Evolutionary conservation across 2,797 vertebrate genomes (phyloP), one percentile per base, ranked within the genome.

Genomic region (Parotocinclus haroldoi): DNA sequence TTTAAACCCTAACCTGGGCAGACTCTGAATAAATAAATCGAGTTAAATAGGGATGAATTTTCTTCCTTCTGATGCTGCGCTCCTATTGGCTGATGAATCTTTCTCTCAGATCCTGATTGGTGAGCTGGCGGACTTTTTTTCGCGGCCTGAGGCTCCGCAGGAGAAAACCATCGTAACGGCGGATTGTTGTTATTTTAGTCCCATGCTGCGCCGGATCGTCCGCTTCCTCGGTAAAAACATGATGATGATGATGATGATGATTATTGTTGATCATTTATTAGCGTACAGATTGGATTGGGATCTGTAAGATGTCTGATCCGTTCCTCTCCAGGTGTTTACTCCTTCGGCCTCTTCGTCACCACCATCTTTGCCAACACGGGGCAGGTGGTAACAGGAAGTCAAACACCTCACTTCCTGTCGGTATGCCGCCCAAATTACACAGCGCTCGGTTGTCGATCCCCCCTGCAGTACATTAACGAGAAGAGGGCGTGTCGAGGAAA

Each of bases 371-470:
- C 93, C 73, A 96, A 95, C 8, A 93, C 93, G 0, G 94, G 94
- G n/a, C 95, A 96, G 77, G 94, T 96, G 58, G 94, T 96, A 76
- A 96, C 93, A 0, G 95, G 95, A 69, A 94, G 92, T 79, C 95
- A 93, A 75, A 90, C 94, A 0, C 95, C 95, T 7, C 94, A 96
- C 70, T 96, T 96, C 81, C 83, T 96, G 78, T 90, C 93, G 0
- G 91, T 94, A 27, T 96, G 95, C 72, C 93, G 87, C 40, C 95
- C 95, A 18, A 96, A 96, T 81, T 95, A 95, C 87, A 96, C 94
- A 0, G 93, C 91, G 3, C 86, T 96, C 79, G 95, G 94, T 46
- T 97, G 95, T 80, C 86, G 83, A 71, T 93, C 91, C 0, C 83
- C 89, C 0, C 78, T 92, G 75, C 92, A 91, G 72, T 96, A 94